Conservation (phyloP, 2,797 vertebrate species). For the Lemur catta region DNA sequence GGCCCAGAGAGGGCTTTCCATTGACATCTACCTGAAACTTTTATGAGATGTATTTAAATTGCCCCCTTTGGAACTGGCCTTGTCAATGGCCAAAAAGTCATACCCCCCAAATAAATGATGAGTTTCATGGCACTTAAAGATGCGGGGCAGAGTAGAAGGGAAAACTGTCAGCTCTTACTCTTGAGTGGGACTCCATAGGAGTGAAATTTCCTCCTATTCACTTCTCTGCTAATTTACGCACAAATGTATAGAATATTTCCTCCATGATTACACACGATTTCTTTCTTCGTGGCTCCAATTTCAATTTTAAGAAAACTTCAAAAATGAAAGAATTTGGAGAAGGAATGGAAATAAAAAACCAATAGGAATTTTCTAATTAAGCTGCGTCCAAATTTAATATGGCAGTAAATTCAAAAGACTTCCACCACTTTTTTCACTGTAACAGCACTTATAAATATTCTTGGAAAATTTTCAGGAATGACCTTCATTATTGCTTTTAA, state of each 20-base stretch:
- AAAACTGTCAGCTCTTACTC: background rate
- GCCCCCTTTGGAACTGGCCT: background rate
- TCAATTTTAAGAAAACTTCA: slow-evolving; percentile 45
- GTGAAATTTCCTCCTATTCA: background rate
- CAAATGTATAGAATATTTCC: background rate
- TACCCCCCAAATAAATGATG: background rate
- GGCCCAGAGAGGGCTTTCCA: background rate
- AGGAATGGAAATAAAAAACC: background rate
- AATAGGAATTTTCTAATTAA: slow-evolving; percentile 21
- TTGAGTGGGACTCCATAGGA: background rate
- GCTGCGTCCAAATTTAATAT: background rate
- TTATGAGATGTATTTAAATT: background rate
- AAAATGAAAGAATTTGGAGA: background rate
- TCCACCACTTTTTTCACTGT: background rate
- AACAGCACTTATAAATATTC: slow-evolving; percentile 1
- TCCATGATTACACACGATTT: background rate
- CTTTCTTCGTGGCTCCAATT: background rate
- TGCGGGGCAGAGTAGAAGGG: background rate
- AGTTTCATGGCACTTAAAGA: background rate
- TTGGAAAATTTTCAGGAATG: slow-evolving; percentile 1
- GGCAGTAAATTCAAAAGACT: background rate
- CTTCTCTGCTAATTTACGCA: background rate
- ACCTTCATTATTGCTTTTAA: slow-evolving; percentile 45
- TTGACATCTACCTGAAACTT: background rate
- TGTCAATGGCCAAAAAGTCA: background rate